phyloP scores from a whole-genome alignment of 2,888 invertebrate genomes.

The Pyrrhosoma nymphula region DNA sequence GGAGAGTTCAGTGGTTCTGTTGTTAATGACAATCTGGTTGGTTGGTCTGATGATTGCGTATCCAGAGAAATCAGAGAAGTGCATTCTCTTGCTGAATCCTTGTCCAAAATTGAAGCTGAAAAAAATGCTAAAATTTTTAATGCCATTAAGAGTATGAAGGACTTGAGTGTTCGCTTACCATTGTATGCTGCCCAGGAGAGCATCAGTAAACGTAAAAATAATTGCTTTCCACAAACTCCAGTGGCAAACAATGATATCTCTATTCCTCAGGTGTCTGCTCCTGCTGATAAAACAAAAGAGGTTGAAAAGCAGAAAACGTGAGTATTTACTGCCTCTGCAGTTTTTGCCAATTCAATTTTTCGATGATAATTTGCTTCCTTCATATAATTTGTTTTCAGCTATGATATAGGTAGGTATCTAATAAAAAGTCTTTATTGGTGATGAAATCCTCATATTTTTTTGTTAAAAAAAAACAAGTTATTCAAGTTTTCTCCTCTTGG shows the following conservation, averaged over 20 bases:
- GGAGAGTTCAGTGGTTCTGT: background rate
- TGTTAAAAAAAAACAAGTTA: too few relatives aligned
- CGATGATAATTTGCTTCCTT: too few relatives aligned
- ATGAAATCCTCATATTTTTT: too few relatives aligned
- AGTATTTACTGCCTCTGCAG: background rate
- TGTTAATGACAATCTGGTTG: background rate
- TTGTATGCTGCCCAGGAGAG: background rate
- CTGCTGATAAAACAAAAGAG: background rate
- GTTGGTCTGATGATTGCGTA: background rate
- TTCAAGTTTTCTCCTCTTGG: too few relatives aligned
- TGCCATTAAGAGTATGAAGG: background rate
- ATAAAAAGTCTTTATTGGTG: too few relatives aligned
- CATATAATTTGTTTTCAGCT: too few relatives aligned
- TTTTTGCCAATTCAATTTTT: too few relatives aligned
- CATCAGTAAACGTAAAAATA: background rate
- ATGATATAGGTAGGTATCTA: too few relatives aligned
- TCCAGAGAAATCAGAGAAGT: conserved; percentile 38
- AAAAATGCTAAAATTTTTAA: conserved; percentile 2
- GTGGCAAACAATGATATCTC: background rate
- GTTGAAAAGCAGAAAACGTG: conserved; percentile 17
- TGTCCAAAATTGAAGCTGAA: conserved; percentile 13
- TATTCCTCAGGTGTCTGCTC: background rate
- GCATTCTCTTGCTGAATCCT: conserved; percentile 17
- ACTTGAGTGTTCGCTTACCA: conserved; percentile 54
- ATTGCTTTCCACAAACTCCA: background rate